phyloP scores from a whole-genome alignment of 2,797 vertebrate genomes.

The Remorina albescens region DNA sequence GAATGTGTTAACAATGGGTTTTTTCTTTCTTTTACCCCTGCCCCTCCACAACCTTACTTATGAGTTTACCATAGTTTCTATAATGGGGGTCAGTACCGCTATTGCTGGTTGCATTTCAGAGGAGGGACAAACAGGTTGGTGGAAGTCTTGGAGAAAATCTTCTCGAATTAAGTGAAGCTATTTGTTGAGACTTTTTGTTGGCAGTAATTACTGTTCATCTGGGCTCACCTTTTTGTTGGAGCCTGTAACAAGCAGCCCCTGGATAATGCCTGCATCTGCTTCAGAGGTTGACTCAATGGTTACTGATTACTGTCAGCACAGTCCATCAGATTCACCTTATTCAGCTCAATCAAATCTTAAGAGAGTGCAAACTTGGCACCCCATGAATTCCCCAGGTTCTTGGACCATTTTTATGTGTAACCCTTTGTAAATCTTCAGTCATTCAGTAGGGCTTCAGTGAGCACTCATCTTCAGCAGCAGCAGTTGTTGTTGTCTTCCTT shows the following conservation, averaged over 20 bases:
- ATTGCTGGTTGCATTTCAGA: background rate
- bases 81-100: too few relatives aligned
- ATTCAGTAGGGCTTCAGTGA: conserved; percentile 8
- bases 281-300: background rate
- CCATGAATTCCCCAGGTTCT: background rate
- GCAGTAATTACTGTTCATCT: background rate
- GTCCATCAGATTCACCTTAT: background rate
- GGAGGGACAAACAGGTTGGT: background rate
- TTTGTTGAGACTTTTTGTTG: background rate
- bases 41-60: background rate
- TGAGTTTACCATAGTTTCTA: background rate
- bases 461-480: background rate
- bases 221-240: background rate
- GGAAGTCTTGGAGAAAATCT: background rate
- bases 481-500: background rate
- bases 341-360: conserved; percentile 2
- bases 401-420: background rate
- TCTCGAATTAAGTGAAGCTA: background rate
- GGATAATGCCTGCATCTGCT: background rate
- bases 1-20: too few relatives aligned
- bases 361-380: background rate
- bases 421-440: background rate
- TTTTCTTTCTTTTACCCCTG: background rate
- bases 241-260: background rate
- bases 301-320: background rate